These are phyloP conservation scores for Drymodes brunneopygia DNA, from an alignment of 2,113 vertebrate species.

Conservation along the genomic window DNA sequence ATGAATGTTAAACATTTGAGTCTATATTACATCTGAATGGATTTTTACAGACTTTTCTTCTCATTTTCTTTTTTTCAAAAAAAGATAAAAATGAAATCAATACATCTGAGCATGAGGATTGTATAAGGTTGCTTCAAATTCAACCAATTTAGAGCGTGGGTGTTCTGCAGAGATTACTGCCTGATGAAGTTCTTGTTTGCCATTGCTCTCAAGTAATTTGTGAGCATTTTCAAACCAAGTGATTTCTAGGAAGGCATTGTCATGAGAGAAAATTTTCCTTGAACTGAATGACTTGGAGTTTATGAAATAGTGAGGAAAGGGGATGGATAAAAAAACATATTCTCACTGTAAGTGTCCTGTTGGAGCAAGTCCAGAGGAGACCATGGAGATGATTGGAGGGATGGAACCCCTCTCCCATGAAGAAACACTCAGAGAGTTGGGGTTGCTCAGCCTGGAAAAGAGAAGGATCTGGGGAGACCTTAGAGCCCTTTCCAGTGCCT, in stretches of 20 bases:
- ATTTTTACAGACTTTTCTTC: not conserved
- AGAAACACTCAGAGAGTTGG: not conserved
- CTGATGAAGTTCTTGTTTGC: not conserved
- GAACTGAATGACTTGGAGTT: not conserved
- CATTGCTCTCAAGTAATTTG: not conserved
- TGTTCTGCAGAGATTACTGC: not conserved
- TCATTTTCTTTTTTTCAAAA: not conserved
- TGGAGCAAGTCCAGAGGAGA: not conserved
- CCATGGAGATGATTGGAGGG: not conserved
- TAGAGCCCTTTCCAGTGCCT: not conserved
- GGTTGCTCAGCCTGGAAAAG: not conserved
- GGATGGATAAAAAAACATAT: not conserved
- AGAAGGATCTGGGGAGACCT: not conserved
- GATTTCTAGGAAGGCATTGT: not conserved
- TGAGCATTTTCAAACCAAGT: not conserved
- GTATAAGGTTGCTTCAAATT: not conserved
- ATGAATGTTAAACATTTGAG: not conserved
- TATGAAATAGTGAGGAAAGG: not conserved
- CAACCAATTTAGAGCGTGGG: not conserved
- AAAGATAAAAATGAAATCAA: not conserved
- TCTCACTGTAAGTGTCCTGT: fast-evolving
- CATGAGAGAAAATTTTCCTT: not conserved
- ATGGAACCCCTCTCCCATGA: not conserved
- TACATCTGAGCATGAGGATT: not conserved
- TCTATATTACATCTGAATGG: not conserved